A percentile compares a stretch with the other conserved stretches of the same genome.
Evolutionary conservation across 1,140 invertebrate species (phyloP).

Genomic region (Coelopa frigida): DNA sequence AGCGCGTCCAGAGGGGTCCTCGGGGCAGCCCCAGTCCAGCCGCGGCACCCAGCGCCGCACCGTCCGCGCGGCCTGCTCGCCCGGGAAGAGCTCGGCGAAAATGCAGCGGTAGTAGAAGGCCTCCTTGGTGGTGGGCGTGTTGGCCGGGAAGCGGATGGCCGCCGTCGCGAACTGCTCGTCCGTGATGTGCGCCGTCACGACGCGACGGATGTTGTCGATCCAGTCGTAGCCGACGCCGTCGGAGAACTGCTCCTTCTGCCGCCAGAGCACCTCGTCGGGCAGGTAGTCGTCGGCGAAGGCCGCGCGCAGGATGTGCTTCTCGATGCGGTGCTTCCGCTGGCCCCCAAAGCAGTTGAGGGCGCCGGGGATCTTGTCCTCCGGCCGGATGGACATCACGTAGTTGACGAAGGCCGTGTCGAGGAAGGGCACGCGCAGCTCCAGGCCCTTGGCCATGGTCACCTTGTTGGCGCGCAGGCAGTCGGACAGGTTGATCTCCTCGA

Average conservation of each 20-base stretch:
- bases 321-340: slow-evolving; percentile 47
- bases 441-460: slow-evolving; percentile 71
- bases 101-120: slow-evolving; percentile 69
- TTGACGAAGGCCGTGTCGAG: slow-evolving; percentile 77
- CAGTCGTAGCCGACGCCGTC: slow-evolving; percentile 66
- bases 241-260: slow-evolving; percentile 86
- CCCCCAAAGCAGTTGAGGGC: slow-evolving; percentile 42
- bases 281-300: slow-evolving; percentile 70
- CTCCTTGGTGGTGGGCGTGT: slow-evolving; percentile 75
- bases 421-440: slow-evolving; percentile 83
- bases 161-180: slow-evolving; percentile 56
- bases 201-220: slow-evolving; percentile 39
- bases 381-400: slow-evolving; percentile 64
- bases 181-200: slow-evolving; percentile 57
- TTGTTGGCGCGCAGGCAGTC: slow-evolving; percentile 83
- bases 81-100: slow-evolving; percentile 37
- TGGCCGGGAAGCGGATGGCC: slow-evolving; percentile 54
- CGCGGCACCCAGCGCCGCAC: slow-evolving; percentile 40
- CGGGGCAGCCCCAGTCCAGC: slow-evolving; percentile 40
- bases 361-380: slow-evolving; percentile 62
- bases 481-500: slow-evolving; percentile 60
- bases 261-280: slow-evolving; percentile 78
- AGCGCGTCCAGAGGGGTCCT: slow-evolving; percentile 40
- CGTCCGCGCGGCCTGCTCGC: slow-evolving; percentile 28
- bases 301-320: slow-evolving; percentile 73